Base-by-base conservation (phyloP, 1,140 invertebrate genomes). In the Tetranychus urticae region DNA sequence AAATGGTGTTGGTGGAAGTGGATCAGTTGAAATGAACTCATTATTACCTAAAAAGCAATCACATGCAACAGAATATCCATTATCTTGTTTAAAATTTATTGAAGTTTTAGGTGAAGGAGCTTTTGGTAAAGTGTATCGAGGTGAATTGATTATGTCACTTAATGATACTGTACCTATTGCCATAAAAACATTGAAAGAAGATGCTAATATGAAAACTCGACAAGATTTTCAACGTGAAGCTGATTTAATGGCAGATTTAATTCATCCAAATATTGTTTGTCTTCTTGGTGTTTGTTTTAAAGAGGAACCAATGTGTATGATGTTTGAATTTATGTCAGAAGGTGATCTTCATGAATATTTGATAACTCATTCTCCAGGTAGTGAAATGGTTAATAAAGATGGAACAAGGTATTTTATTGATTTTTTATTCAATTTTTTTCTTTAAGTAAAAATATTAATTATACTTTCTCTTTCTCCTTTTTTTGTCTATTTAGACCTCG, bases 301-400 rank as follows among this genome's bases (percentile, higher is more conserved):
- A 69, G 85, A 86, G 59, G 88, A 96, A 68, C 83, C 88, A 12
- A 86, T 89, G 66, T 88, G 88, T 65, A 82, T 97, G 54, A 83
- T 98, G 14, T 82, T 97, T 76, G 94, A 98, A 72, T 77, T 97
- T 12, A 97, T 98, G 94, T 85, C 93, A 72, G 88, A 84, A 1
- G 91, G 93, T 0, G 92, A 97, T 74, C 73, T 98, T 35, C 75
- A 96, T 1, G 88, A 85, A 56, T 97, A 91, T 72, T 75, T 97
- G 8, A 75, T 58, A 6, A 34, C 10, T 13, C 63, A 64, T 37
- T 46, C 54, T 4, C 63, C 63, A 2, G 31, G 58, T 13, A 42
- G 10, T 42, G 39, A 42, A 10, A 42, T 42, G 39, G 39, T 42
- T 42, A 42, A 42, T 42, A 42, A 6, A 5, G 39, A 10, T 42